Evolutionary conservation across 2,113 vertebrate genomes (phyloP).

Genomic region (Stercorarius parasiticus): DNA sequence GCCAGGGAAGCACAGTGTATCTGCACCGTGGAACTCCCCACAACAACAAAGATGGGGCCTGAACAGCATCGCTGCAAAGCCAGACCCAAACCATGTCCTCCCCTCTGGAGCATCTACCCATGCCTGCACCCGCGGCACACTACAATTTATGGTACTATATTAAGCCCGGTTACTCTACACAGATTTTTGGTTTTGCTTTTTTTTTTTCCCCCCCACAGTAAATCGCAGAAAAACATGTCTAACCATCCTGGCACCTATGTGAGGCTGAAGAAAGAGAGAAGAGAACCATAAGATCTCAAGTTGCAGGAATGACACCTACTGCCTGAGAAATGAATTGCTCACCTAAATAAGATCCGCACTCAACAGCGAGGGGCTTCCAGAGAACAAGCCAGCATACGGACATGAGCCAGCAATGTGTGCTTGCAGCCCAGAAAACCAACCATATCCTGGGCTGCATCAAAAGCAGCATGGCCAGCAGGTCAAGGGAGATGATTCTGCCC

Average conservation of each 20-base stretch:
- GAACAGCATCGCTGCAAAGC: background rate
- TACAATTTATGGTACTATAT: background rate
- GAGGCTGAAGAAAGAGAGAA: background rate
- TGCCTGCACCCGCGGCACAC: accelerated
- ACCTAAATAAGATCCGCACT: background rate
- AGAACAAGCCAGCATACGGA: background rate
- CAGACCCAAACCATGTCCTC: background rate
- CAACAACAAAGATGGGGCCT: accelerated
- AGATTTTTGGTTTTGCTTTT: background rate
- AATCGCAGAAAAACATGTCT: background rate
- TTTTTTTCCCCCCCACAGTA: accelerated
- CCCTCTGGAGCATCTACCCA: background rate
- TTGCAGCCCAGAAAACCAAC: background rate
- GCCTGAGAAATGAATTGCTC: slow-evolving; percentile 47
- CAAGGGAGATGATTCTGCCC: background rate
- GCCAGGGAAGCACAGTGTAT: background rate
- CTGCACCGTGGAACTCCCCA: background rate
- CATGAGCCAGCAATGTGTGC: accelerated
- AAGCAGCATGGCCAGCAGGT: accelerated
- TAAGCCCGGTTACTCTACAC: background rate
- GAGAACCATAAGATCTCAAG: background rate
- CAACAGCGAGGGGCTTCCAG: background rate
- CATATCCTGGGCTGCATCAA: background rate
- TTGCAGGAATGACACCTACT: slow-evolving; percentile 67
- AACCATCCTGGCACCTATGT: background rate